A percentile compares a stretch with the other conserved stretches of the same genome.
Conservation (phyloP, 2,113 vertebrate species). For the Actenoides lindsayi region DNA sequence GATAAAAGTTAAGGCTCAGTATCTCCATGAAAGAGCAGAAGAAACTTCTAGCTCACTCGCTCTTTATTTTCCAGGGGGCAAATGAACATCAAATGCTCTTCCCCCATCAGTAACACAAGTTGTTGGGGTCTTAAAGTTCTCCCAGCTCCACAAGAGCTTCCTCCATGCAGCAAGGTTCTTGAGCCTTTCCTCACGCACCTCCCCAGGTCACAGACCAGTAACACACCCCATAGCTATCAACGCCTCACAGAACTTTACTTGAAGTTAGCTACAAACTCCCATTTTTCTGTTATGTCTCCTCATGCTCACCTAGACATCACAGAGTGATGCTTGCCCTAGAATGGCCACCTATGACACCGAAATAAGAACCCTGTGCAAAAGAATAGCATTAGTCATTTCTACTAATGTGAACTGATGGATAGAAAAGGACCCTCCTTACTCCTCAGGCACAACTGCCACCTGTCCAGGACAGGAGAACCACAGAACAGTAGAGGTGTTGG, state of each 20-base stretch:
- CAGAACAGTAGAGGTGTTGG: background rate
- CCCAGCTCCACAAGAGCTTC: background rate
- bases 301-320: background rate
- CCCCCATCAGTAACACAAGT: background rate
- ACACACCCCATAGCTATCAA: background rate
- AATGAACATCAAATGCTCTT: background rate
- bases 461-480: background rate
- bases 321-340: background rate
- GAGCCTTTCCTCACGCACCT: background rate
- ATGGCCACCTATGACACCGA: background rate
- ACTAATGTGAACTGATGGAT: background rate
- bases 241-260: background rate
- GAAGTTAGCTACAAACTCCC: background rate
- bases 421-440: background rate
- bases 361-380: background rate
- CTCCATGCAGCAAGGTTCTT: rapidly evolving
- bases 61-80: background rate
- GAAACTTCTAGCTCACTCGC: background rate
- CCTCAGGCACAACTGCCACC: background rate
- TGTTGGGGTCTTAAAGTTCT: background rate
- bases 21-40: background rate
- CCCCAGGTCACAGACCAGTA: background rate
- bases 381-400: background rate
- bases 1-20: background rate
- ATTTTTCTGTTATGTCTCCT: background rate